A percentile compares a stretch with the other conserved stretches of the same genome.
phyloP scores from a whole-genome alignment of 2,888 invertebrate species.

The Zelleria hepariella region DNA sequence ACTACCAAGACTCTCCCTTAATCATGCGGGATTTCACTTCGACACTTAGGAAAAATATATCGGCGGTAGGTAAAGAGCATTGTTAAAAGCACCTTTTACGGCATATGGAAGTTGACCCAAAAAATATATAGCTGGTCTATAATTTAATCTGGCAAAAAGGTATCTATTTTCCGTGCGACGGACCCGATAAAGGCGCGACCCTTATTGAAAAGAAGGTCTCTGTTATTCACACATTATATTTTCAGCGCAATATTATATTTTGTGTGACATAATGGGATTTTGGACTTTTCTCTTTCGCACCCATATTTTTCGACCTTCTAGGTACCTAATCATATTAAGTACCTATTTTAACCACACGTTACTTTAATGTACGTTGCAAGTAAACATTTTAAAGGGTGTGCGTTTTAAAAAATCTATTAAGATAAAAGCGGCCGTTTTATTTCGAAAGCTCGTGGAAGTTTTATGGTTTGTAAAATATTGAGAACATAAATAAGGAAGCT shows the following conservation, averaged over 20 bases:
- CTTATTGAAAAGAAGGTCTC: constrained; percentile 50
- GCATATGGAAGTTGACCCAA: constrained; percentile 35
- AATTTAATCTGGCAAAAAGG: constrained; percentile 58
- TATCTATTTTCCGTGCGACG: constrained; percentile 47
- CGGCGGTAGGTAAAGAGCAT: constrained; percentile 31
- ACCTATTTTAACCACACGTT: not conserved
- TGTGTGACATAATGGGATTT: constrained; percentile 26
- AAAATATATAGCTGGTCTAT: constrained; percentile 44
- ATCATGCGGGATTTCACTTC: constrained; percentile 34
- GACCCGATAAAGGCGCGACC: constrained; percentile 40
- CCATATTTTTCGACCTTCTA: not conserved
- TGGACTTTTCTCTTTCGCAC: constrained; percentile 27
- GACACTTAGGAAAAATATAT: constrained; percentile 28
- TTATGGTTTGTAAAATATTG: constrained; percentile 71
- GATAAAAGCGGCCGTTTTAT: constrained; percentile 57
- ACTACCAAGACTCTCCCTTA: constrained; percentile 29
- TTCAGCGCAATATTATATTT: constrained; percentile 36
- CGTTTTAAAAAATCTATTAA: constrained; percentile 47
- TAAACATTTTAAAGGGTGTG: constrained; percentile 10
- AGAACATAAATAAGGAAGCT: constrained; percentile 63
- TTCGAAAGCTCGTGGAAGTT: constrained; percentile 55
- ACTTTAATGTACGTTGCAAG: not conserved
- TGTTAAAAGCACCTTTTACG: constrained; percentile 19
- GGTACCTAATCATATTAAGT: not conserved
- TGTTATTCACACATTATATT: constrained; percentile 50